Evolutionary conservation across 2,113 vertebrate species (phyloP).

Genomic region (Gnathonemus longibarbis): DNA sequence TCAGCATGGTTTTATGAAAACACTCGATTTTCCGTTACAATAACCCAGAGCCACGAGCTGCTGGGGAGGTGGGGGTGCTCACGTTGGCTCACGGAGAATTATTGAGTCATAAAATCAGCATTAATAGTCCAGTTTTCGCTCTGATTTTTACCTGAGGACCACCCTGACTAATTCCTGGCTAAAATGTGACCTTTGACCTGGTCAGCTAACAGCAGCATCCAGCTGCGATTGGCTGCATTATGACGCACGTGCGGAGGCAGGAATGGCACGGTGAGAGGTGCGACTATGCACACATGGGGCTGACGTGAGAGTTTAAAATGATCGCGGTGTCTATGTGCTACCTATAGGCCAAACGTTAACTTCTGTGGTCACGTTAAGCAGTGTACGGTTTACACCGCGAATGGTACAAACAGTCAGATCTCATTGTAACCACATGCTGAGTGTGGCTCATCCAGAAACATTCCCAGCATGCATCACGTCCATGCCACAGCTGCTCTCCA

Average conservation of each 20-base stretch:
- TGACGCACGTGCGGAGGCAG: background rate
- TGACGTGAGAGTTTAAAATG: background rate
- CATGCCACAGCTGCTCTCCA: background rate
- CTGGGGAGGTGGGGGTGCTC: background rate
- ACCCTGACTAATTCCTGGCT: background rate
- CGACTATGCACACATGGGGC: background rate
- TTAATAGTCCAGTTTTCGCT: background rate
- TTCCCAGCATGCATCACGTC: background rate
- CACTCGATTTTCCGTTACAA: slow-evolving; percentile 10
- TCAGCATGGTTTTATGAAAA: slow-evolving; percentile 8
- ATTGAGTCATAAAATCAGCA: background rate
- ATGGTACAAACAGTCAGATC: background rate
- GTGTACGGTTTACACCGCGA: background rate
- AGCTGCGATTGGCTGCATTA: background rate
- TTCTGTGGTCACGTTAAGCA: background rate
- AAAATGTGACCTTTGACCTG: background rate
- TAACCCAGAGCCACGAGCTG: slow-evolving; percentile 3
- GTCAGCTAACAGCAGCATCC: background rate
- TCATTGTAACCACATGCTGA: background rate
- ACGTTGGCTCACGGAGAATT: background rate
- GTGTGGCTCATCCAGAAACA: background rate
- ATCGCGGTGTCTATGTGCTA: background rate
- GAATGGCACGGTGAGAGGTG: background rate
- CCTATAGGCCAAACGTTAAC: background rate
- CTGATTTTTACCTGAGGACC: background rate